phyloP scores from a whole-genome alignment of 2,888 invertebrate species.

The Watsonalla cultraria region DNA sequence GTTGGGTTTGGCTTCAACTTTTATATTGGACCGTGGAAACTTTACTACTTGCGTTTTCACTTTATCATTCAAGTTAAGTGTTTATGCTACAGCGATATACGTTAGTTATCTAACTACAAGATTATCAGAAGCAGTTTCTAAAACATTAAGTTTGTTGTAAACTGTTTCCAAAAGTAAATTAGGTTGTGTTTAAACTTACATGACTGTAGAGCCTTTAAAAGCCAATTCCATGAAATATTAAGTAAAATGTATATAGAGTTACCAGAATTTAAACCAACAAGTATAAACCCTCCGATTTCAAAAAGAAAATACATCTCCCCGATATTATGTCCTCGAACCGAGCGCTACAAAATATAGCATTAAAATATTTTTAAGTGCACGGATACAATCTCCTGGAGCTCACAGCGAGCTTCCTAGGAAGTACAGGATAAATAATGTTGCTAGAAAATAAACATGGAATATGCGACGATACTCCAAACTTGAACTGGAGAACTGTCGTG shows the following conservation, averaged over 20 bases:
- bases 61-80: neutral
- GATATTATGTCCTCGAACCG: neutral
- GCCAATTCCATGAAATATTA: too few species aligned
- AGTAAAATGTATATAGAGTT: too few species aligned
- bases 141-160: too few species aligned
- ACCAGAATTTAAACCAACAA: too few species aligned
- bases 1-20: constrained; percentile 2
- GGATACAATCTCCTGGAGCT: neutral
- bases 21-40: constrained; percentile 5
- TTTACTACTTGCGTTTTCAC: neutral
- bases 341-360: constrained; percentile 5
- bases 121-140: too few species aligned
- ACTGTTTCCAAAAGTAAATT: too few species aligned
- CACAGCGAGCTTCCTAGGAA: neutral
- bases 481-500: neutral
- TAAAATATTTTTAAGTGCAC: constrained; percentile 2
- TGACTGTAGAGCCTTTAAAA: too few species aligned
- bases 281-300: neutral
- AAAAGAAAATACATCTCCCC: neutral
- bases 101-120: too few species aligned
- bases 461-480: neutral
- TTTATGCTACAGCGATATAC: too few species aligned
- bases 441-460: constrained; percentile 1
- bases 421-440: constrained; percentile 11
- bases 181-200: too few species aligned